Percentiles rank a stretch among this genome's conserved stretches.
These are phyloP conservation scores for Cathartes aura DNA, from an alignment of 2,113 vertebrate species.

Conservation along the genomic window DNA sequence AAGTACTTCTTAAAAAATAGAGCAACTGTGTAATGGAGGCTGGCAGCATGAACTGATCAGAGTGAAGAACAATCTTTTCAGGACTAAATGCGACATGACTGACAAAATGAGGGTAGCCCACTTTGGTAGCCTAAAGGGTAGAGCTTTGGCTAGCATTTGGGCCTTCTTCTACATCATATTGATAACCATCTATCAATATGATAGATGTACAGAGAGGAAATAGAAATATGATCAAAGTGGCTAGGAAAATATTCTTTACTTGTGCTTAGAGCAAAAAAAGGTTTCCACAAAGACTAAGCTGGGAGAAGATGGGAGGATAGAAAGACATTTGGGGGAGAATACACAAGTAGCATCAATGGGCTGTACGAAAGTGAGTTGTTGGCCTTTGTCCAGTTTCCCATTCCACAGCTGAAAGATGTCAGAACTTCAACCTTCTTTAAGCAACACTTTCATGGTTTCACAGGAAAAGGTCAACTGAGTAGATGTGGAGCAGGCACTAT, in stretches of 20 bases:
- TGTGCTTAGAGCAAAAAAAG: not conserved
- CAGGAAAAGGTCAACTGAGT: not conserved
- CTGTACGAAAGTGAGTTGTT: rapidly evolving
- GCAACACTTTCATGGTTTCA: not conserved
- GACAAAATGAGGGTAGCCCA: not conserved
- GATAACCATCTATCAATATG: not conserved
- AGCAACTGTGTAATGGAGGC: not conserved
- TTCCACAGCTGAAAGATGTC: not conserved
- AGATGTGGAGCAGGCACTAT: not conserved
- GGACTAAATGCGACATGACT: not conserved
- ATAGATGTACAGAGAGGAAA: not conserved
- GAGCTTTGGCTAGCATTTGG: not conserved
- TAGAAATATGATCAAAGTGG: not conserved
- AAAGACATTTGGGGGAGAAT: not conserved
- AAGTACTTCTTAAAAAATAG: not conserved
- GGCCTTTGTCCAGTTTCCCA: not conserved
- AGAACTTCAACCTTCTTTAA: not conserved
- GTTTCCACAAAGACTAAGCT: not conserved
- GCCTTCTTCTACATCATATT: not conserved
- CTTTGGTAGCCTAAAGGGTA: no score
- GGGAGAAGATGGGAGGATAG: not conserved
- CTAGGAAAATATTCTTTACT: not conserved
- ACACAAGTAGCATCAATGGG: not conserved
- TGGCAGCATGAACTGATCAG: not conserved
- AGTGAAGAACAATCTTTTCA: not conserved